Base-by-base conservation (phyloP, 1,140 invertebrate genomes). In the Aricia agestis region DNA sequence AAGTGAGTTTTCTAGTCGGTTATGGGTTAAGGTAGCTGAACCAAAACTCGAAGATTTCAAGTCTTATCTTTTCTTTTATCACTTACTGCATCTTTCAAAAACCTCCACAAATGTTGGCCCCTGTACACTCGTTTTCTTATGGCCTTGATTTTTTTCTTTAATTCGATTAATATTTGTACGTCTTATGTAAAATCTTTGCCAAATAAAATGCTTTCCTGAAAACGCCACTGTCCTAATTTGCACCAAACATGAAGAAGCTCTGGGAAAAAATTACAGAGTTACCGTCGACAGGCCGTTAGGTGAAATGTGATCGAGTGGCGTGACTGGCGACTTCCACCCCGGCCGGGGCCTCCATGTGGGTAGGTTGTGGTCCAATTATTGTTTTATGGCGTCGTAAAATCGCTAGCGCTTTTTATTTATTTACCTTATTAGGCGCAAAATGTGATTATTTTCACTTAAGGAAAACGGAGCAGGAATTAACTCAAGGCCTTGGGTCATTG, bases 271-370 rank as follows among this genome's bases (percentile, higher is more conserved):
- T 80, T 75, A 78, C 75, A 69, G 78, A 82, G 82, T 81, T 83
- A 82, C 74, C 77, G 80, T 66, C 74, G 83, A 86, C 86, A 85
- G 81, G 76, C 74, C 76, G 84, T 87, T 86, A 86, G 80, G 83
- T 85, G 83, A 84, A 81, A 86, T 82, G 83, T 88, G 86, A 88
- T 88, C 79, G 84, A 85, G 84, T 85, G 80, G 71, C 82, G 68
- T 88, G 84, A 87, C 84, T 83, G 72, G 81, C 78, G 78, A 81
- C 74, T 82, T 81, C 69, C 69, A 73, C 75, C 76, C 72, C 63
- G 71, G 31, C n/a, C 36, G 59, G 31, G 31, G 32, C 68, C 31
- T 61, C 36, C 18, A 63, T 63, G 67, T 72, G 69, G 69, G 42
- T 69, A 1, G 13, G 52, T 52, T 69, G 58, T 69, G 68, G 68